Evolutionary conservation across 2,113 vertebrate genomes (phyloP), one percentile per base, ranked within the genome.

Genomic region (Gila orcuttii): DNA sequence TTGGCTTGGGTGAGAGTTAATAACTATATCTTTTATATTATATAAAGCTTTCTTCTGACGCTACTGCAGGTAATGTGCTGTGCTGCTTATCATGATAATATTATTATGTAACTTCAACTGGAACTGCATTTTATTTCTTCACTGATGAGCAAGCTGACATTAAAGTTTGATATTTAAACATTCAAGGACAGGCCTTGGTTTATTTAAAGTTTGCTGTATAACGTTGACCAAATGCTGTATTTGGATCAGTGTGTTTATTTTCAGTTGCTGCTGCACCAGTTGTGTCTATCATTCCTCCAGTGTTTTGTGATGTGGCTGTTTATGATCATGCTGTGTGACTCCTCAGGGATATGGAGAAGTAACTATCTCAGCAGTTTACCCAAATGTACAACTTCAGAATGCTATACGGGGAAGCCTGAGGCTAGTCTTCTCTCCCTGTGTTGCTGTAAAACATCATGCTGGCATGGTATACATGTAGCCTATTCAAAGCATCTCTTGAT

Each of bases 311-410:
- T 31, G 47, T 31, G 45, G 45, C 25, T 77, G 19, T 79, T 79
- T 62, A n/a, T 62, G 77, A 79, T 60, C 57, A 62, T 6, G 73
- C 50, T 59, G 13, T 36, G 45, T 59, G 68, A 82, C 6, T 82
- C 80, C 62, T 36, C 80, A 7, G 80, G 42, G 80, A 69, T 69
- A 15, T 52, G 50, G 19, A 69, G 45, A 66, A 52, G 80, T 82
- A 31, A 33, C 25, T 52, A 82, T 68, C 60, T 68, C 28, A 68
- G 79, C 64, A 82, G 42, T 69, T 82, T 82, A 82, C 25, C 45
- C 80, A 82, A 52, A 69, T 33, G 47, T 21, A 36, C 45, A 82
- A 82, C 42, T 82, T 66, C 5, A 69, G 45, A 82, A 68, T 69
- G 80, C 21, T 69, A 69, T 28, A 36, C 1, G 0, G 42, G 79